phyloP scores from a whole-genome alignment of 2,888 invertebrate genomes.

The Mythimna loreyi region DNA sequence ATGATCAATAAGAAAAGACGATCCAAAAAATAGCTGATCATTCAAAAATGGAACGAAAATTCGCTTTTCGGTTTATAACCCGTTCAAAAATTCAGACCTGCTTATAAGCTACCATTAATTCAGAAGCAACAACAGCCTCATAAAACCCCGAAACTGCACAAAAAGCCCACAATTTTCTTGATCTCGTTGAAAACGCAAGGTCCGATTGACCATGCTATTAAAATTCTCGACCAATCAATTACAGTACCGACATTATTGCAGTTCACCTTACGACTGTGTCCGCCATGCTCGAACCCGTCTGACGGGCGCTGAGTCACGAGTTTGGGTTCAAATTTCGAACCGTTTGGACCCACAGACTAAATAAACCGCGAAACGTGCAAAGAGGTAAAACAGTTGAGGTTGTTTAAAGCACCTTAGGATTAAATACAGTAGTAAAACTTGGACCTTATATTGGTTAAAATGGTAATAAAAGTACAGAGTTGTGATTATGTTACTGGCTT shows the following conservation, averaged over 20 bases:
- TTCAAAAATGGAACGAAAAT: not conserved
- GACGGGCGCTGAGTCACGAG: conserved; percentile 81
- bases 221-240: conserved; percentile 57
- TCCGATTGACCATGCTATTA: conserved; percentile 51
- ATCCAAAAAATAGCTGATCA: not conserved
- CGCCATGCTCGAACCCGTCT: conserved; percentile 76
- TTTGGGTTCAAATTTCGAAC: conserved; percentile 80
- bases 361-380: conserved; percentile 56
- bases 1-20: not conserved
- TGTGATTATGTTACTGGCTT: conserved; percentile 36
- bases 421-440: conserved; percentile 45
- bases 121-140: conserved; percentile 24
- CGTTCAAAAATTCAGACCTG: not conserved
- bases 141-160: conserved; percentile 23
- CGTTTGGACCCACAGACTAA: conserved; percentile 68
- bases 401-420: conserved; percentile 35
- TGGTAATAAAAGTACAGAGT: conserved; percentile 20
- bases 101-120: conserved; percentile 9
- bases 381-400: conserved; percentile 53
- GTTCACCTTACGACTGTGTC: conserved; percentile 65
- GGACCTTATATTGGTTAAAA: conserved; percentile 14
- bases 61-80: not conserved
- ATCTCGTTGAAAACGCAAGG: conserved; percentile 43
- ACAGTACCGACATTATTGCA: conserved; percentile 53
- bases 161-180: conserved; percentile 36